Percentiles rank a stretch among this genome's conserved stretches.
Conservation (phyloP, 1,140 invertebrate species). For the Diprion similis region DNA sequence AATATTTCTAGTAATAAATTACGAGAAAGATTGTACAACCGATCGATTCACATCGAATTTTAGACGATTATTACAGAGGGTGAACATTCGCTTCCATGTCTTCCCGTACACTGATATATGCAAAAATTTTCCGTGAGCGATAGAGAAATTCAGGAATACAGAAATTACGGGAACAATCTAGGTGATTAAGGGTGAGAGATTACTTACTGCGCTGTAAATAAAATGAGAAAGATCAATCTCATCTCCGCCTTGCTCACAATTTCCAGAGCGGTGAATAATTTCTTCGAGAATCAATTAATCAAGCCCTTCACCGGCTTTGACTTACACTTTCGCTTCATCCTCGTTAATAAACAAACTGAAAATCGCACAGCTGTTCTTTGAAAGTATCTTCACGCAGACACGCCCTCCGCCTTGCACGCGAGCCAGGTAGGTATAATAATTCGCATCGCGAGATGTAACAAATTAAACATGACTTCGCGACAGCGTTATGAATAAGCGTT, state of each 20-base stretch:
- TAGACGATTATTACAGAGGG: too few species aligned
- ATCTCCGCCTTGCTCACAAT: background rate
- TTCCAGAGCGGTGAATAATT: background rate
- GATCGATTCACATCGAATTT: too few species aligned
- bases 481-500: background rate
- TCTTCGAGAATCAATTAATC: background rate
- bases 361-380: background rate
- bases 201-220: background rate
- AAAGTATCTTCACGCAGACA: background rate
- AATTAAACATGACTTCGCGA: background rate
- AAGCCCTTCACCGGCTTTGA: background rate
- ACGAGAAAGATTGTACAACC: background rate
- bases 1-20: conserved; percentile 1
- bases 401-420: background rate
- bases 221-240: background rate
- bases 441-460: background rate
- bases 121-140: too few species aligned
- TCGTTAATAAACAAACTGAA: conserved; percentile 1
- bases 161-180: too few species aligned
- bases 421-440: background rate
- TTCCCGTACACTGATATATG: too few species aligned
- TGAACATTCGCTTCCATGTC: too few species aligned
- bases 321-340: background rate
- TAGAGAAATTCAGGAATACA: too few species aligned
- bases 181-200: too few species aligned